Evolutionary conservation across 2,113 vertebrate species (phyloP).

Genomic region (Hippocampus guttulatus): DNA sequence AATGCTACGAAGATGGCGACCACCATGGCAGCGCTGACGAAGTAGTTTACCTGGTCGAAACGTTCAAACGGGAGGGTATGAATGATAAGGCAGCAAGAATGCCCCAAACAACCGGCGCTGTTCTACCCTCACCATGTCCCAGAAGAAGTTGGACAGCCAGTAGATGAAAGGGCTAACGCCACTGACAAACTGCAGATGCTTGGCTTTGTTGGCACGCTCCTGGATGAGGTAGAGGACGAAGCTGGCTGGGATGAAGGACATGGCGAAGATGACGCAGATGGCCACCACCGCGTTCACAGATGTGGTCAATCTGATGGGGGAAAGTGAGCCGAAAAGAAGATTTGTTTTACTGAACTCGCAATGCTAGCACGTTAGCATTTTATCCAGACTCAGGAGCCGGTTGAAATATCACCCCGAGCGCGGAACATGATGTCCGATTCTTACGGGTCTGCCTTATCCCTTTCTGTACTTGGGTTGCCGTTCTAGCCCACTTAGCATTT

Average conservation of each 20-base stretch:
- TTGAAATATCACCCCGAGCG: too few relatives aligned
- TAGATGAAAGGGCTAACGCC: slow-evolving; percentile 86
- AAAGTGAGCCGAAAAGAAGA: neutral
- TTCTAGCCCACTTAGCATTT: too few relatives aligned
- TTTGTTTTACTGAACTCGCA: neutral
- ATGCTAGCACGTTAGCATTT: too few relatives aligned
- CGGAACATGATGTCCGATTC: too few relatives aligned
- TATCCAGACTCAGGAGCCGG: too few relatives aligned
- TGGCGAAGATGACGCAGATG: slow-evolving; percentile 94
- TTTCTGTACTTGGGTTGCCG: too few relatives aligned
- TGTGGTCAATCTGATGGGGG: slow-evolving; percentile 78
- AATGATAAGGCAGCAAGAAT: neutral
- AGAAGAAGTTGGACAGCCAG: slow-evolving; percentile 92
- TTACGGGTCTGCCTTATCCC: too few relatives aligned
- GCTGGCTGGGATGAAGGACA: slow-evolving; percentile 97
- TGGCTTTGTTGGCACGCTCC: slow-evolving; percentile 90
- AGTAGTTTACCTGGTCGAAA: slow-evolving; percentile 81
- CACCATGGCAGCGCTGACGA: slow-evolving; percentile 82
- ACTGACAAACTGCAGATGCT: slow-evolving; percentile 93
- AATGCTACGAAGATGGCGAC: slow-evolving; percentile 87
- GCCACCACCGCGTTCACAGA: slow-evolving; percentile 90
- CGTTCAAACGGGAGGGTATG: neutral
- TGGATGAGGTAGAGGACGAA: slow-evolving; percentile 96
- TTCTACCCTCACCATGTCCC: slow-evolving; percentile 81
- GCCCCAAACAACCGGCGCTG: neutral